These are phyloP conservation scores for Didymodactylos carnosus DNA, from an alignment of 2,888 invertebrate genomes.

Conservation along the genomic window DNA sequence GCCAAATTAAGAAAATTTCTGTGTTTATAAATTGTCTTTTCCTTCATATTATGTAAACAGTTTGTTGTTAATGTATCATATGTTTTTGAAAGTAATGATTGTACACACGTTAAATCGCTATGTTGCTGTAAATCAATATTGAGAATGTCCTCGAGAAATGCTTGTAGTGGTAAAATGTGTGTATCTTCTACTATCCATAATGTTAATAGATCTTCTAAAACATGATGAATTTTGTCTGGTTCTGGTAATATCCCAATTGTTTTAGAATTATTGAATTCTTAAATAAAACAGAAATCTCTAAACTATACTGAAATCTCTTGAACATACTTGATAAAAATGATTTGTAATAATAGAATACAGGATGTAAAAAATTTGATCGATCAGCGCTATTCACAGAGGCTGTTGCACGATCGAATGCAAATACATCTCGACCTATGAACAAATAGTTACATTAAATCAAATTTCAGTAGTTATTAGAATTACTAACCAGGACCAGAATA, in stretches of 20 bases:
- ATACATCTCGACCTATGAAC: conserved; percentile 27
- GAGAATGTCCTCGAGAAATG: background rate
- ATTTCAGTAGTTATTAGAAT: background rate
- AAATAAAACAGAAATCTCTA: conserved; percentile 4
- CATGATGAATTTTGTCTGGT: conserved; percentile 32
- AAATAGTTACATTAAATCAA: background rate
- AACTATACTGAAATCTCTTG: background rate
- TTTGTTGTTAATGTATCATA: too few relatives aligned
- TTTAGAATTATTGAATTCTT: background rate
- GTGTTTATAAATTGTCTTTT: too few relatives aligned
- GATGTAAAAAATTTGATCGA: conserved; percentile 36
- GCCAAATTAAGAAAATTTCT: too few relatives aligned
- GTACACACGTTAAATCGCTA: too few relatives aligned
- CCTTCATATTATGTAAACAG: too few relatives aligned
- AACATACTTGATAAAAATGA: conserved; percentile 29
- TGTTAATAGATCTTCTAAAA: conserved; percentile 36
- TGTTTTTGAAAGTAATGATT: too few relatives aligned
- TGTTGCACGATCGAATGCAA: conserved; percentile 31
- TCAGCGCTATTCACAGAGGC: conserved; percentile 33
- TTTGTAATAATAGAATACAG: conserved; percentile 35
- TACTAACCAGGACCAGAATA: conserved; percentile 32
- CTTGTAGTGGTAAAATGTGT: conserved; percentile 33
- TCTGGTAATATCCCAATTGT: background rate
- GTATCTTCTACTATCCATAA: conserved; percentile 29
- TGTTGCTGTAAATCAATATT: background rate